Evolutionary conservation across 2,797 vertebrate species (phyloP), one percentile per base, ranked within the genome.

Genomic region (Tenualosa ilisha): DNA sequence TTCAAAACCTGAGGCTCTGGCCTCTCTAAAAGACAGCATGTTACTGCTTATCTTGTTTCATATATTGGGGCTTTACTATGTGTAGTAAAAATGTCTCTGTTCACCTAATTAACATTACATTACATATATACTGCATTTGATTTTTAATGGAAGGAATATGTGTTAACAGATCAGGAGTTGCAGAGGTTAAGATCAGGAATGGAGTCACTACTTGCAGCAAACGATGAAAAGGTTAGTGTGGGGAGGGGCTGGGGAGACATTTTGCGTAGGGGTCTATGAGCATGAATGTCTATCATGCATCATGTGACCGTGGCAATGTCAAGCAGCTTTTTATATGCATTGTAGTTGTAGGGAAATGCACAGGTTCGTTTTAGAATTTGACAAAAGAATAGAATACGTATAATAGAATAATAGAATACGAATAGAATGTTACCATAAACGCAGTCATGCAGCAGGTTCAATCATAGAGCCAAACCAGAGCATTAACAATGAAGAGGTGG

Each of bases 141-240:
- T 79, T 79, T 79, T 20, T 79, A 79, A 46, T 5, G 20, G 31
- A 75, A 79, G 72, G 15, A 17, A 20, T 79, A 43, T 92, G 85
- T 92, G 81, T 86, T 93, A 92, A 86, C 92, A 99, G 97, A 98
- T 91, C 96, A 97, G 92, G 98, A 99, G 91, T 93, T 99, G 86
- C 97, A 98, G 37, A 94, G 91, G 87, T 90, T 99, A 89, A 97
- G 96, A 92, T 93, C 93, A 86, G 97, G 97, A 84, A 97, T 99
- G 96, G 97, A 99, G 87, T 95, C 96, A 0, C 92, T 99, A 75
- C 87, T 96, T 61, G 93, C 95, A 87, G 95, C 97, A 87, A 99
- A 99, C 89, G 96, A 98, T 90, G 97, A 98, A 92, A 99, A 99
- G 96, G 98, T 98, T 89, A 22, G 72, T 79, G 17, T 22, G 43